Conservation (phyloP, 2,113 vertebrate genomes). For the Panurus biarmicus region DNA sequence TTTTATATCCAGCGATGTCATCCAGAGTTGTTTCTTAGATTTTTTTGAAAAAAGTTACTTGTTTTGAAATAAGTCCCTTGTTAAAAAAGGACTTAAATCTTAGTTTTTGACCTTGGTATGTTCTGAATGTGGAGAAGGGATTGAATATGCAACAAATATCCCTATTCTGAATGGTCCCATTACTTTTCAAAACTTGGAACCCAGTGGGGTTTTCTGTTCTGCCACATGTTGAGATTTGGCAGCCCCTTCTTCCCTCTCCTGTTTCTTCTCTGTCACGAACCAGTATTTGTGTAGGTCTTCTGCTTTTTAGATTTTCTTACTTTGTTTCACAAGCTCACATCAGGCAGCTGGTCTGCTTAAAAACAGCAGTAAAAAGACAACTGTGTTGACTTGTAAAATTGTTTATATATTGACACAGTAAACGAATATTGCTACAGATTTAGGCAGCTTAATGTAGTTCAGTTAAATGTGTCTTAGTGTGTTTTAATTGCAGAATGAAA, state of each 20-base stretch:
- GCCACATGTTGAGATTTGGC: neutral
- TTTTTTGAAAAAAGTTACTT: neutral
- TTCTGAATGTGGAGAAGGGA: neutral
- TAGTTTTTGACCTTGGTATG: neutral
- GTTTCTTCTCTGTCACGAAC: neutral
- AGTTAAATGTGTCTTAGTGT: neutral
- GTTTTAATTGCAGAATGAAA: neutral
- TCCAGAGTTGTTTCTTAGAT: neutral
- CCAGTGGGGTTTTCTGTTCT: neutral
- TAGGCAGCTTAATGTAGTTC: neutral
- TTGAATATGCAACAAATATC: neutral
- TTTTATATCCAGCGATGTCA: neutral
- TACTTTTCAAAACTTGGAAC: neutral
- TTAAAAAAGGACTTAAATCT: neutral
- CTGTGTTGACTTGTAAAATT: neutral
- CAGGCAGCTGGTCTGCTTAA: neutral
- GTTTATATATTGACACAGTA: rapidly evolving
- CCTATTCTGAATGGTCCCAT: neutral
- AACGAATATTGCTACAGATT: neutral
- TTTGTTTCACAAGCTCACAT: neutral
- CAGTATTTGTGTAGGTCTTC: rapidly evolving
- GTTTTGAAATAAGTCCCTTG: neutral
- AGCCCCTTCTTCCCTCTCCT: neutral
- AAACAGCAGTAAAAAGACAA: neutral
- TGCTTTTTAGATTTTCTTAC: neutral